A percentile compares a stretch with the other conserved stretches of the same genome.
These are phyloP conservation scores for Amia ocellicauda DNA, from an alignment of 2,113 vertebrate species.

Conservation along the genomic window DNA sequence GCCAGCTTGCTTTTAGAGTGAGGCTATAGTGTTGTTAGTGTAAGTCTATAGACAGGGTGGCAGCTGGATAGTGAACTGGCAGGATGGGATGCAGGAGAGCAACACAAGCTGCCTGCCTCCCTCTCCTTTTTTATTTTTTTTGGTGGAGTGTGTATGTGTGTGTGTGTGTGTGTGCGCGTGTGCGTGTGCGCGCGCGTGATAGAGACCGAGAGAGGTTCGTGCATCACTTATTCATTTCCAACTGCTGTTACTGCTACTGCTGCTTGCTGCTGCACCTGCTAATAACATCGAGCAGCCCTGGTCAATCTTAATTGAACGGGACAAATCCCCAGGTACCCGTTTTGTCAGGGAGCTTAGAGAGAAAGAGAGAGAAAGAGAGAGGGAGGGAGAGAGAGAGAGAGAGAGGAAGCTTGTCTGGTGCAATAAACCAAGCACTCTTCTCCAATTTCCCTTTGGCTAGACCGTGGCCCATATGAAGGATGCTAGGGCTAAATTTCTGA, in stretches of 20 bases:
- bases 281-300: constrained; percentile 3
- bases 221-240: constrained; percentile 8
- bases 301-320: constrained; percentile 10
- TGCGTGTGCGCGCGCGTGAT: too few relatives aligned
- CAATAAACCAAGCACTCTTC: background rate
- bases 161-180: too few relatives aligned
- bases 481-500: background rate
- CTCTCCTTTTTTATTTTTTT: background rate
- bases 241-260: background rate
- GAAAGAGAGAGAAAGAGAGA: too few relatives aligned
- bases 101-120: background rate
- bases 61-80: too few relatives aligned
- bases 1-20: too few relatives aligned
- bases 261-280: too few relatives aligned
- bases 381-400: too few relatives aligned
- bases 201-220: background rate
- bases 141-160: too few relatives aligned
- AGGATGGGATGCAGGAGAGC: too few relatives aligned
- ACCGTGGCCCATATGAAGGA: background rate
- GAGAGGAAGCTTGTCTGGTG: background rate
- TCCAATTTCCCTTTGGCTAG: background rate
- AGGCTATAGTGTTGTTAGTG: too few relatives aligned
- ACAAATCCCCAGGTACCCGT: constrained; percentile 3
- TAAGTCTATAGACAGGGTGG: too few relatives aligned
- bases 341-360: constrained; percentile 5